Percentiles rank a stretch among this genome's conserved stretches.
phyloP scores from a whole-genome alignment of 2,888 invertebrate species.

The Stenodema calcarata region DNA sequence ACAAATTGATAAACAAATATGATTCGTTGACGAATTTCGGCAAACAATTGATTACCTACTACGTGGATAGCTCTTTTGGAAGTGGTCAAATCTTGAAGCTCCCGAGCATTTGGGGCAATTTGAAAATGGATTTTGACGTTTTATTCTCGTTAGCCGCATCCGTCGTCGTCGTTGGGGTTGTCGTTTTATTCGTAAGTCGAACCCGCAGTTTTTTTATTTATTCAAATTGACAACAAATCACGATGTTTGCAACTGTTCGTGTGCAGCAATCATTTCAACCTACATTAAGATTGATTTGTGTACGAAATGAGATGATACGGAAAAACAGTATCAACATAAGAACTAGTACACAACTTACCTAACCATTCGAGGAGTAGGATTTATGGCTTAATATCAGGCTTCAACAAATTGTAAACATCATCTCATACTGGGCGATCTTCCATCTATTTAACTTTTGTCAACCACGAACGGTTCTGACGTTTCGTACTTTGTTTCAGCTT shows the following conservation, averaged over 20 bases:
- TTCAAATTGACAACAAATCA: too few species aligned
- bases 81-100: background rate
- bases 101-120: background rate
- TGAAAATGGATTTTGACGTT: constrained; percentile 6
- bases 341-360: too few species aligned
- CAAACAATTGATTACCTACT: background rate
- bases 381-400: too few species aligned
- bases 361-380: too few species aligned
- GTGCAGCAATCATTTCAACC: too few species aligned
- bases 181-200: constrained; percentile 12
- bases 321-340: too few species aligned
- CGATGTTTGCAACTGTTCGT: too few species aligned
- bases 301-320: background rate
- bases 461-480: too few species aligned
- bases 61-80: background rate
- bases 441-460: too few species aligned
- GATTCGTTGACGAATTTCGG: constrained; percentile 11
- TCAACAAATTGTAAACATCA: too few species aligned
- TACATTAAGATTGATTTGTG: background rate
- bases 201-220: too few species aligned
- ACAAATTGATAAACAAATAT: constrained; percentile 10
- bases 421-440: too few species aligned
- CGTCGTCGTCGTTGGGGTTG: background rate
- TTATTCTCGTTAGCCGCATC: background rate
- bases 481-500: constrained; percentile 9